A percentile compares a stretch with the other conserved stretches of the same genome.
Conservation (phyloP, 2,113 vertebrate species). For the Ranitomeya variabilis region DNA sequence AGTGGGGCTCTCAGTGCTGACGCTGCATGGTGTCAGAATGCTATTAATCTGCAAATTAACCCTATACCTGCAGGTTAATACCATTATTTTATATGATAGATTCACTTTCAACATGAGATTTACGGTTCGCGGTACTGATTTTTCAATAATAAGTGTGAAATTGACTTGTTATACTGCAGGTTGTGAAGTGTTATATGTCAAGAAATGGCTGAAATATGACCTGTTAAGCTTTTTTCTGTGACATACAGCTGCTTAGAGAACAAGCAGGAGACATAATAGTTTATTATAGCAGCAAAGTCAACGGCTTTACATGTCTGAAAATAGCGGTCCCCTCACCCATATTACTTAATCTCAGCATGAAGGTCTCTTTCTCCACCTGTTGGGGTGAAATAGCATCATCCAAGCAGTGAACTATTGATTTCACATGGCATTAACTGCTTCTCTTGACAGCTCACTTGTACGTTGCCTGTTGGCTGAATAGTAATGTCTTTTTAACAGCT, state of each 20-base stretch:
- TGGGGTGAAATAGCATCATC: slow-evolving; percentile 49
- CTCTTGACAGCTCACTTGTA: slow-evolving; percentile 28
- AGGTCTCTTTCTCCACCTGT: slow-evolving; percentile 53
- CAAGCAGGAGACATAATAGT: slow-evolving; percentile 48
- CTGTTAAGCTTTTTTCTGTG: background rate
- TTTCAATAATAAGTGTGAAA: background rate
- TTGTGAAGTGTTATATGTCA: background rate
- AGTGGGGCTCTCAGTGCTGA: too few relatives aligned
- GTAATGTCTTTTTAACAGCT: slow-evolving; percentile 34
- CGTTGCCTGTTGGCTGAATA: slow-evolving; percentile 5
- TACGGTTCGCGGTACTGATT: background rate
- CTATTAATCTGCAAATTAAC: too few relatives aligned
- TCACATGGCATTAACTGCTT: slow-evolving; percentile 48
- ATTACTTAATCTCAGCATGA: slow-evolving; percentile 47
- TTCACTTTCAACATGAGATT: background rate
- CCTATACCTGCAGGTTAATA: too few relatives aligned
- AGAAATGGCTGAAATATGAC: slow-evolving; percentile 23
- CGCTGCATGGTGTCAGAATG: too few relatives aligned
- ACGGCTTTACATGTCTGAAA: slow-evolving; percentile 53
- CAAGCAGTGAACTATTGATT: slow-evolving; percentile 44
- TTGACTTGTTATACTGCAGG: background rate
- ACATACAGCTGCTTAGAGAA: slow-evolving; percentile 38
- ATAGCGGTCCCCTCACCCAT: slow-evolving; percentile 52
- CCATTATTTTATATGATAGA: too few relatives aligned
- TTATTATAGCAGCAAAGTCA: slow-evolving; percentile 57